These are phyloP conservation scores for Phalacrocorax brasilianus DNA, from an alignment of 2,113 vertebrate genomes.

Conservation along the genomic window DNA sequence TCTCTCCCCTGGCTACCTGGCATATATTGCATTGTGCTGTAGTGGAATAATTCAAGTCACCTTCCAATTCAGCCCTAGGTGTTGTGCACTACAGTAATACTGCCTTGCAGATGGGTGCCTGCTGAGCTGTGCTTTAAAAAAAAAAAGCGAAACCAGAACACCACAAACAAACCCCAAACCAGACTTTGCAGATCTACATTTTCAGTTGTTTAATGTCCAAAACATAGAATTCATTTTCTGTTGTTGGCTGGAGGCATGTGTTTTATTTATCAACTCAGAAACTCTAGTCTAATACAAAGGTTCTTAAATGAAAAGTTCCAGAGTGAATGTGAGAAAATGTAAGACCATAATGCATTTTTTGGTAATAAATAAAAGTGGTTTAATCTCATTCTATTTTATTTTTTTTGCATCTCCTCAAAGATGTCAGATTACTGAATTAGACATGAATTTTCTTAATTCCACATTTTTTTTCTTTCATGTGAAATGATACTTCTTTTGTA, in stretches of 20 bases:
- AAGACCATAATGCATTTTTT: background rate
- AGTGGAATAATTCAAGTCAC: background rate
- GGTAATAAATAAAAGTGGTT: background rate
- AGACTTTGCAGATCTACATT: background rate
- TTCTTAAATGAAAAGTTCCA: background rate
- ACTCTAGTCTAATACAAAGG: background rate
- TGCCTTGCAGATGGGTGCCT: background rate
- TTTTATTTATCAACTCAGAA: background rate
- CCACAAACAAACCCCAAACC: background rate
- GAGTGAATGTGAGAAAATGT: background rate
- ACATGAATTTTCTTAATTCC: background rate
- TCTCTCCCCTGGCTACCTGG: background rate
- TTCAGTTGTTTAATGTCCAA: background rate
- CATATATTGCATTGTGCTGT: fast-evolving
- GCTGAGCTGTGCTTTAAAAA: background rate
- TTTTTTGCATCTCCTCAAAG: background rate
- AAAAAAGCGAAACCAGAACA: background rate
- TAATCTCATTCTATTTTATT: background rate
- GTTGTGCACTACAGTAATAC: background rate
- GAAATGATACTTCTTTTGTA: background rate
- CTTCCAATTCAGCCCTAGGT: background rate
- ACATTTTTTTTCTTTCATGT: background rate
- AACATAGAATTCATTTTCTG: background rate
- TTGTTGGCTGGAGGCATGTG: background rate
- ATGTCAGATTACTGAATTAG: background rate